Base-by-base conservation (phyloP, 2,888 invertebrate species). In the Drosophila limbata region DNA sequence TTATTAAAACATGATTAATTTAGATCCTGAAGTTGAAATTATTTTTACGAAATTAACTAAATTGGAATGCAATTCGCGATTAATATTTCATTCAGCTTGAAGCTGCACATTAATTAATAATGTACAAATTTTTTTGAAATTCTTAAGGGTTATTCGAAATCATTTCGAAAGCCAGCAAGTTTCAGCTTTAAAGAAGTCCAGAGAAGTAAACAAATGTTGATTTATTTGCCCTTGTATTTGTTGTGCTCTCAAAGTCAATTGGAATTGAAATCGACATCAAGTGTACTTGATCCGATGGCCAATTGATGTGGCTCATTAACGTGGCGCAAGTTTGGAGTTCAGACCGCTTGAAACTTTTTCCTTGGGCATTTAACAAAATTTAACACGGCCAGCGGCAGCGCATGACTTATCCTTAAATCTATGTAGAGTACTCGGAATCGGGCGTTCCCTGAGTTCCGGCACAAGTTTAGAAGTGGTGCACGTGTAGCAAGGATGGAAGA, bases 301-400 rank as follows among this genome's bases (percentile, higher is more conserved):
- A 47, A 73, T 77, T 60, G 59, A 60, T 45, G 40, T 64, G 35
- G 69, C 79, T 85, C 85, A 85, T 83, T 85, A 85, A 64, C 61
- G 66, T 57, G 48, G 65, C 39, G 11, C 28, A 78, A 82, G 63
- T 76, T 68, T 71, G 52, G 21, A 75, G 60, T 66, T 65, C 69
- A 60, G 25, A 31, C 35, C 51, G 56, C 78, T 84, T 66, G 37
- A 75, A 80, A 84, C 56, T 83, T 80, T 62, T 39, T 51, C 33
- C 55, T 45, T 21, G 55, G 70, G 40, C 39, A 60, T 74, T 75
- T 64, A 75, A 67, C 45, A 61, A 61, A 75, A 67, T 75, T 75
- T 69, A 51, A 51, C 73, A 53, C 60, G 44, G 19, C 44, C 44
- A 40, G 4, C 44, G 17, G 35, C 28, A 28, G 39, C 6, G 42